phyloP scores from a whole-genome alignment of 2,888 invertebrate species.

The Cephus sareptanus region DNA sequence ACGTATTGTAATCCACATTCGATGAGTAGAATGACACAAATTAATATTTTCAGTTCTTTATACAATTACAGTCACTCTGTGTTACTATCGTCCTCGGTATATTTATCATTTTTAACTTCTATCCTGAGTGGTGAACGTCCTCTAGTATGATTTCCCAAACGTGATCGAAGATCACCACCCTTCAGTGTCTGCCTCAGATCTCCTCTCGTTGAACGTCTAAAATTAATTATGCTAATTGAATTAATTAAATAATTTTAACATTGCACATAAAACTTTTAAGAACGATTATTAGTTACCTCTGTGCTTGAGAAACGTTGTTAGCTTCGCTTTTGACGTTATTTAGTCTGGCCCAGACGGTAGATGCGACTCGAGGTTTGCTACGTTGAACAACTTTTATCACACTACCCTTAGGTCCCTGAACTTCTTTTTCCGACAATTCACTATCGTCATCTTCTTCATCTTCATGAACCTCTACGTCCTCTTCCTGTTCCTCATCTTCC shows the following conservation, averaged over 20 bases:
- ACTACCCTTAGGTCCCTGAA: conserved; percentile 66
- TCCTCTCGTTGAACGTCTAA: conserved; percentile 35
- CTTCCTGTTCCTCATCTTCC: conserved; percentile 33
- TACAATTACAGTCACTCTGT: conserved; percentile 34
- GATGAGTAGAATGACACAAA: background rate
- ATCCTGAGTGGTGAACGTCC: conserved; percentile 62
- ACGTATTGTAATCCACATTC: background rate
- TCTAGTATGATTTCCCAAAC: conserved; percentile 53
- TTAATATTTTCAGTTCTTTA: background rate
- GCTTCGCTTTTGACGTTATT: conserved; percentile 56
- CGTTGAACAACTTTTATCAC: conserved; percentile 70
- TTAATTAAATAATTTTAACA: background rate
- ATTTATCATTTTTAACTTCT: conserved; percentile 63
- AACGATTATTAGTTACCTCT: conserved; percentile 34
- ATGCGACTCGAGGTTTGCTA: conserved; percentile 60
- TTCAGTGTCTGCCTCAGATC: conserved; percentile 48
- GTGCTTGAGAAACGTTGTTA: conserved; percentile 32
- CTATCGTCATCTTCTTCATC: conserved; percentile 47
- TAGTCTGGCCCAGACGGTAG: conserved; percentile 72
- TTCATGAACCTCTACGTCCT: conserved; percentile 37
- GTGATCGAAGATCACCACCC: conserved; percentile 51
- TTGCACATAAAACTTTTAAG: background rate
- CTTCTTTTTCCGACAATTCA: conserved; percentile 70
- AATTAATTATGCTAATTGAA: conserved; percentile 10
- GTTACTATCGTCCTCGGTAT: conserved; percentile 42